Base-by-base conservation (phyloP, 1,140 invertebrate species). In the Macrobrachium nipponense region DNA sequence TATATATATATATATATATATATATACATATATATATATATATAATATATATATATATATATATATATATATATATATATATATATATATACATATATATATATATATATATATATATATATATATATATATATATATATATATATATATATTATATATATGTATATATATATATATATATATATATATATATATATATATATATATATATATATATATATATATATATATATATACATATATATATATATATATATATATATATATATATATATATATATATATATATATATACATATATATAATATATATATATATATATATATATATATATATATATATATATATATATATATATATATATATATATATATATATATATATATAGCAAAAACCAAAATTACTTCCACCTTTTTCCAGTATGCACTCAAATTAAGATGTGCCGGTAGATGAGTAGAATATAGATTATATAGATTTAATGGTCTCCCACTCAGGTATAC, bases 181-280 rank as follows among this genome's bases (percentile, higher is more conserved):
- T 68, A 68, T 68, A n/a, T 68, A 68, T 68, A n/a, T 68, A 68
- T 68, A n/a, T 18, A 68, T n/a, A 18, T 6, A 5, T 66, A 14
- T 66, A 66, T 66, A 66, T 66, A 14, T 66, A 66, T 23, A 66
- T 66, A 66, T 66, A 66, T 66, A 66, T 66, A 66, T 66, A 66
- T 66, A 66, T 23, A 66, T 66, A 66, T 66, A 66, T 66, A 66
- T 66, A 66, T 66, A 66, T 66, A 66, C 14, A 66, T 66, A 66
- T 66, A 66, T 66, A 14, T 66, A 66, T 14, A 66, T 66, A 66
- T 66, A 66, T 66, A 66, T 6, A 66, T 66, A 66, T 66, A 66
- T 66, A 66, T 66, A 66, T 66, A 66, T 66, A 66, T 66, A 66
- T 66, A 66, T 66, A 66, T 66, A 66, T 66, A 66, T 66, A 66